Base-by-base conservation (phyloP, 2,797 vertebrate genomes). In the Hydrolagus colliei region DNA sequence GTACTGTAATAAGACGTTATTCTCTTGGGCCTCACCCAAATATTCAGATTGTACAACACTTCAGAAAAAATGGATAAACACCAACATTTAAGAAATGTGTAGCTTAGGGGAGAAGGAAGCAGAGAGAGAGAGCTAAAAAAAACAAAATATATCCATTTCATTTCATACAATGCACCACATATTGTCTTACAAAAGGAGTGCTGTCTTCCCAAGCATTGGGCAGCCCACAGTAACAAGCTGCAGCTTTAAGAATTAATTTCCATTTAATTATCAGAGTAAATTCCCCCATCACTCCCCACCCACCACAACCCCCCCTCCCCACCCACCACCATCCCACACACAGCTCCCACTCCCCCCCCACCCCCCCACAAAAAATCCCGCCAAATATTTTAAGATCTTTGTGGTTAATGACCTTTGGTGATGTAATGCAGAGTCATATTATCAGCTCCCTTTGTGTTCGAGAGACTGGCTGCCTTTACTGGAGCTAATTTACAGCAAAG, bases 401-500 rank as follows among this genome's bases (percentile, higher is more conserved):
- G 22, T 41, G 62, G 52, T 9, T n/a, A 62, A 27, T 27, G n/a
- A 63, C n/a, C 13, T 65, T 8, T 14, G 68, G 11, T 68, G 9
- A n/a, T 84, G 18, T 68, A 18, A 20, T 84, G 68, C n/a, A 71
- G 68, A 82, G 9, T 71, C 65, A 84, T 67, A 71, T 71, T 1
- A 68, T 68, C 10, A 41, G 32, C 65, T 27, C 35, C 18, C 79
- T 41, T 68, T 84, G 41, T 68, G 41, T 9, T 41, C 16, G 20
- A 65, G 32, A 71, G 32, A 27, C 18, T 18, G 65, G 92, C 91
- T 92, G 92, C 94, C 95, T 78, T 86, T 94, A 94, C 92, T 94
- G 91, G 92, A 93, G 91, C 91, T 89, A 86, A 93, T 93, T 95
- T 93, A 93, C 93, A 93, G 93, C 93, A 95, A 95, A 95, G 93